Evolutionary conservation across 1,140 invertebrate genomes (phyloP).

Genomic region (Doryteuthis pealeii): DNA sequence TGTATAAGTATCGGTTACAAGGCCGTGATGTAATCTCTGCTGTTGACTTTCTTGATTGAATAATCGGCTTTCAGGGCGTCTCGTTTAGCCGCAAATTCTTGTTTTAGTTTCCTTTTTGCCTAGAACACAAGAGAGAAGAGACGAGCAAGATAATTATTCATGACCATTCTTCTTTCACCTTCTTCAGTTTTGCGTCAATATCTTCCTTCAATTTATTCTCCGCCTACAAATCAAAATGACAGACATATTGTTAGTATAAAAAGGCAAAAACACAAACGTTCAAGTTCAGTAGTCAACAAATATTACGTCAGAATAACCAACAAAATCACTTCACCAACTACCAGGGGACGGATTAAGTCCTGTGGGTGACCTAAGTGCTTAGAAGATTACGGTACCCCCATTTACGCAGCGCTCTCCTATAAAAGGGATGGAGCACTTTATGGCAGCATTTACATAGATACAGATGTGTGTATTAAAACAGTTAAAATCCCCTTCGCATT

Average conservation of each 20-base stretch:
- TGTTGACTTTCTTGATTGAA: background rate
- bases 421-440: no score
- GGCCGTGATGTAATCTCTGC: background rate
- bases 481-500: no score
- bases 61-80: background rate
- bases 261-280: no score
- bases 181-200: background rate
- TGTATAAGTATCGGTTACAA: background rate
- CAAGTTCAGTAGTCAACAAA: no score
- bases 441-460: no score
- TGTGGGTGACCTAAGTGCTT: no score
- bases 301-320: no score
- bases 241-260: background rate
- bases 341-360: no score
- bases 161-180: background rate
- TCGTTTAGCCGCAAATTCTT: background rate
- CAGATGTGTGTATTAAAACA: no score
- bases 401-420: no score
- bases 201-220: background rate
- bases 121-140: background rate
- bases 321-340: no score
- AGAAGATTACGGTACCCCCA: no score
- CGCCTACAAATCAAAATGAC: background rate
- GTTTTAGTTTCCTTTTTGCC: background rate
- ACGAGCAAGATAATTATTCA: background rate